Base-by-base conservation (phyloP, 2,888 invertebrate species). In the Xylophagus ater region DNA sequence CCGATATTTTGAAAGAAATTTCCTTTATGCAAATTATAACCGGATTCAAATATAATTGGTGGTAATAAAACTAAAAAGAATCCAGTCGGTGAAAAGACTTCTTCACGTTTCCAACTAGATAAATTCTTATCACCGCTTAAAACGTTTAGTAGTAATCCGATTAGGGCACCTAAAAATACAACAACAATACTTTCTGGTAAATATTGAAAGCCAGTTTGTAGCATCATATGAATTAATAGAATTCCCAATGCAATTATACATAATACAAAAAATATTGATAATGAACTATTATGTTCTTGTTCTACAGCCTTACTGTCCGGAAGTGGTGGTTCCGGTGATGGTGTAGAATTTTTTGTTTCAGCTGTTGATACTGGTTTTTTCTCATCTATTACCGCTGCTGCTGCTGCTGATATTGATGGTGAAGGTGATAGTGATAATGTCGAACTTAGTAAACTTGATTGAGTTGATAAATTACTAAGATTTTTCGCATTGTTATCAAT, bases 41-140 rank as follows among this genome's bases (percentile, higher is more conserved):
- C 97, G 3, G 94, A 94, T 66, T 98, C 98, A 69, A 98, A 98
- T 53, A 98, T 98, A 40, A 98, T 98, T 1, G 98, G 98, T 8
- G 98, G 98, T 37, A 98, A 66, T 1, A 98, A 72, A 3, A 98
- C 87, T 37, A 98, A 72, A 58, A 98, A 98, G 64, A 98, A 98
- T 15, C 96, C 90, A 14, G 96, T 98, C 0, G 98, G 97, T 6
- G 94, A 93, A 59, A 98, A 94, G 0, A 94, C 90, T 66, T 98
- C 97, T 60, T 96, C 96, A 60, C 92, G 88, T 58, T 89, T 78
- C 93, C 93, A 94, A 60, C 93, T 90, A 28, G 87, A 88, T 51
- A 89, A 81, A 58, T 92, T 87, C 53, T 80, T 76, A 18, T 62
- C 57, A 51, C 82, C 82, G 2, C 88, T 88, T 72, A 93, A 77